Percentiles rank a stretch among this genome's conserved stretches.
phyloP scores from a whole-genome alignment of 2,888 invertebrate species.

The Apodemia duryi region DNA sequence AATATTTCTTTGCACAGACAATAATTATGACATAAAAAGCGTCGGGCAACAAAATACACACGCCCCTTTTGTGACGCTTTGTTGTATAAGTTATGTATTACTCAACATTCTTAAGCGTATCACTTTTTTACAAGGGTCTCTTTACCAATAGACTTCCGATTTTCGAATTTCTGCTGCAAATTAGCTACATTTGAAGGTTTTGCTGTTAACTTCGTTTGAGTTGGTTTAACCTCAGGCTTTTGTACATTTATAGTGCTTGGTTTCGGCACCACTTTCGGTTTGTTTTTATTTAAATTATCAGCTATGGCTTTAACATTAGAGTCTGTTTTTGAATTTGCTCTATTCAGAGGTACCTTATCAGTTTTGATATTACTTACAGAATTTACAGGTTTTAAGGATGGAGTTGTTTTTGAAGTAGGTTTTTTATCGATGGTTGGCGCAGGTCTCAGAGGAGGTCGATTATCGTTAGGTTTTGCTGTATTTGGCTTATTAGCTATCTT shows the following conservation, averaged over 20 bases:
- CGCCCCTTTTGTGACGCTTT: not conserved
- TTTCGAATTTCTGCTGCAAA: constrained; percentile 89
- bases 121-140: constrained; percentile 60
- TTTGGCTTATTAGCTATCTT: constrained; percentile 69
- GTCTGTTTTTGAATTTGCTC: constrained; percentile 60
- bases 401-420: constrained; percentile 46
- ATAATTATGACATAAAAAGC: not conserved
- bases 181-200: constrained; percentile 86
- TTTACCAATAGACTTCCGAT: constrained; percentile 69
- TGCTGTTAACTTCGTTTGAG: constrained; percentile 69
- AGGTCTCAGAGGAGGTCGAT: constrained; percentile 58
- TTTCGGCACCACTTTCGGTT: constrained; percentile 70
- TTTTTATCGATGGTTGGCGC: constrained; percentile 64
- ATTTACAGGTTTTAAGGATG: constrained; percentile 51
- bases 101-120: constrained; percentile 26
- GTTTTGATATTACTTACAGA: constrained; percentile 45
- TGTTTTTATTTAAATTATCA: constrained; percentile 71
- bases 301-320: constrained; percentile 65
- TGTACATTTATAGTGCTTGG: constrained; percentile 47
- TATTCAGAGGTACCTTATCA: constrained; percentile 51
- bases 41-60: not conserved
- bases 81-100: constrained; percentile 1
- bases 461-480: constrained; percentile 62
- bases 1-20: not conserved
- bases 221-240: constrained; percentile 57